Conservation (phyloP, 2,113 vertebrate genomes). For the Pterocles orientalis region DNA sequence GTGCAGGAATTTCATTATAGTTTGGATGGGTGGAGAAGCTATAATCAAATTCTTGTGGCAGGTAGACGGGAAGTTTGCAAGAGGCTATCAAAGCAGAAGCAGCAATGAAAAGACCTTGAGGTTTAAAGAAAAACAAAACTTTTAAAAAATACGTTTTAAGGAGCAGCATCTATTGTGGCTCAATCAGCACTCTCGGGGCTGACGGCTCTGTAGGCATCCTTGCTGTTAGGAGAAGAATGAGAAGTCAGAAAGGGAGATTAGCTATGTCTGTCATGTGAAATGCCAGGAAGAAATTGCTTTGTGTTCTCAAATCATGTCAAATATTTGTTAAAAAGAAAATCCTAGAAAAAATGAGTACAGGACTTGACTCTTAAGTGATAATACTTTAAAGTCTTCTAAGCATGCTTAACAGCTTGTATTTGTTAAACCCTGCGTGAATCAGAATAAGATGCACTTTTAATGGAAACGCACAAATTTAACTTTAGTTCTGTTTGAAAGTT, state of each 20-base stretch:
- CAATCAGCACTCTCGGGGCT: neutral
- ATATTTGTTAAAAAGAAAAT: neutral
- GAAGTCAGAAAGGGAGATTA: neutral
- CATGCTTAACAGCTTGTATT: neutral
- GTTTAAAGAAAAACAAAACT: slow-evolving; percentile 42
- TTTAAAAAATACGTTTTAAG: neutral
- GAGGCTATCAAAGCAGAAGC: slow-evolving; percentile 44
- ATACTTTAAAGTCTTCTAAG: neutral
- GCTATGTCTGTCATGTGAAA: neutral
- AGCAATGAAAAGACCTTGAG: slow-evolving; percentile 2
- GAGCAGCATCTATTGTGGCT: neutral
- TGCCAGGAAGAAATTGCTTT: neutral
- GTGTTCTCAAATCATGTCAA: neutral
- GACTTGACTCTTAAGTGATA: neutral
- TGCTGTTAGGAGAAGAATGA: neutral
- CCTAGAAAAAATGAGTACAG: neutral
- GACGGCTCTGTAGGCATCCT: neutral
- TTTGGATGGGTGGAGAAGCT: slow-evolving; percentile 36
- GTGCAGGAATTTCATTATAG: slow-evolving; percentile 46
- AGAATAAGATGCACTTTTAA: neutral
- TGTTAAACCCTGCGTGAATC: neutral
- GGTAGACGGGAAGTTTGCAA: slow-evolving; percentile 63
- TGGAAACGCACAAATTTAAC: neutral
- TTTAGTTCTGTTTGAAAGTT: neutral
- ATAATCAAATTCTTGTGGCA: slow-evolving; percentile 39